Evolutionary conservation across 2,797 vertebrate species (phyloP), one percentile per base, ranked within the genome.

Genomic region (Tolypeutes matacus): DNA sequence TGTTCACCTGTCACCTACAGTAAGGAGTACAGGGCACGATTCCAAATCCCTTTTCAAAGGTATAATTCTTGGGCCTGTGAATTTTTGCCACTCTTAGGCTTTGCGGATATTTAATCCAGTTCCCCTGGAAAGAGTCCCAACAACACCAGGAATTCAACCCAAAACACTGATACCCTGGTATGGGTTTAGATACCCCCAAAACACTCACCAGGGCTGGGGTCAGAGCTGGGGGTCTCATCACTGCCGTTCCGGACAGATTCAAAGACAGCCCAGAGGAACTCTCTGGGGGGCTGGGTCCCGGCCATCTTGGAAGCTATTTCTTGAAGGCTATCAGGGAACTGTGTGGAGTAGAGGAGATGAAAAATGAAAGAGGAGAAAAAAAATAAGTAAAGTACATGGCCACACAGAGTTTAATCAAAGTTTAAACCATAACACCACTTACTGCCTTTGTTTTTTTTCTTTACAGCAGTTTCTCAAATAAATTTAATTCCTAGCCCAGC

Each of bases 301-400:
- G 29, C 20, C 72, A 95, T 95, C 83, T 92, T 96, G 83, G 93
- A 96, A 85, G 98, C 97, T 94, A 97, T 97, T 95, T 98, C 98
- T 53, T 98, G 97, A 95, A 98, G 89, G 36, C 7, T 95, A 94
- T 97, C 96, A 18, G 98, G 98, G 96, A 98, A 98, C 98, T 99
- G 65, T 34, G 51, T 36, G 42, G 39, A 39, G 46, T 89, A 34
- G 75, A 93, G 91, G 67, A 62, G 64, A 87, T 18, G n/a, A 73
- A 46, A 9, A 15, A 69, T 23, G n/a, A 73, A 46, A 9, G 20
- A 69, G 20, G 13, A 77, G n/a, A 3, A 56, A 27, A 3, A 2
- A 34, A 58, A 58, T 34, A 62, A 49, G 73, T 70, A 77, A 87
- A 84, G 18, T 21, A 42, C 23, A 18, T 51, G 42, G 80, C 25